Percentiles rank a stretch among this genome's conserved stretches.
phyloP scores from a whole-genome alignment of 2,113 vertebrate species.

The Nothoprocta pentlandii region DNA sequence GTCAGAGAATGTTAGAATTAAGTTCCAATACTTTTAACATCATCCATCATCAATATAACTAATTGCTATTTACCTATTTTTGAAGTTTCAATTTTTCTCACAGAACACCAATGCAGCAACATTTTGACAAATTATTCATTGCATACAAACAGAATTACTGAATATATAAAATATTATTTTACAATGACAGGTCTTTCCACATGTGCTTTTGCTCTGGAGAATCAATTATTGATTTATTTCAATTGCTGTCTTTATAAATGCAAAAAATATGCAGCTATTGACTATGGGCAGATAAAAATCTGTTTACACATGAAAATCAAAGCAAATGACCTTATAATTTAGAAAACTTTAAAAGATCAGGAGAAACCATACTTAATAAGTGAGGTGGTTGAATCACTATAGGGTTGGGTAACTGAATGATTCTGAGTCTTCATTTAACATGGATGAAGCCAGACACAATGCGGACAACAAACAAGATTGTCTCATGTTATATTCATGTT shows the following conservation, averaged over 20 bases:
- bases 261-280: background rate
- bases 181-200: background rate
- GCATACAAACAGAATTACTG: background rate
- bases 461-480: conserved; percentile 37
- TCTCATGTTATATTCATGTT: conserved; percentile 62
- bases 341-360: background rate
- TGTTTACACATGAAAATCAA: background rate
- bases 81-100: background rate
- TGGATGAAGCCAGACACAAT: background rate
- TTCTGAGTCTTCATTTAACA: conserved; percentile 28
- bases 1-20: background rate
- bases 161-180: background rate
- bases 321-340: background rate
- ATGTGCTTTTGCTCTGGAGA: background rate
- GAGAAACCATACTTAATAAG: background rate
- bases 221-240: background rate
- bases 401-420: background rate
- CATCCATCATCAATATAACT: background rate
- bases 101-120: background rate
- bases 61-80: background rate
- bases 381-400: background rate
- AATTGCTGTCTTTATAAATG: background rate
- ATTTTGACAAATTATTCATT: background rate
- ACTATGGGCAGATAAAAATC: background rate
- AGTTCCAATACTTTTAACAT: background rate